Conservation (phyloP, 2,113 vertebrate genomes). For the Heliornis fulica region DNA sequence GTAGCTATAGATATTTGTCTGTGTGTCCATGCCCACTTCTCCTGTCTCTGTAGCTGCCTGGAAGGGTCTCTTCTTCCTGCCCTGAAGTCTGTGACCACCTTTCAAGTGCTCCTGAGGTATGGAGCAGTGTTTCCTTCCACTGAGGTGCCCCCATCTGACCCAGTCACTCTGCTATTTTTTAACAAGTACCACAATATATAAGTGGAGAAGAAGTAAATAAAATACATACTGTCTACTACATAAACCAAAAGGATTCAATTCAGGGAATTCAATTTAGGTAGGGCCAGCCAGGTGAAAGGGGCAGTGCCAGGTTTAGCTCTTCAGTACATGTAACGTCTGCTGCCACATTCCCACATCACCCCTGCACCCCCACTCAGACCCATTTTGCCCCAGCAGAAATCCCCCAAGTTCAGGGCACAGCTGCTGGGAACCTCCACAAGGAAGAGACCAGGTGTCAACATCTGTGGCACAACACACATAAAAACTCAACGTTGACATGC, state of each 20-base stretch:
- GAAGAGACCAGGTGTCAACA: neutral
- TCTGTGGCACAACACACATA: neutral
- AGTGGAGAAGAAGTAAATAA: neutral
- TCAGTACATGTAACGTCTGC: no score
- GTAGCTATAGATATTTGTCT: neutral
- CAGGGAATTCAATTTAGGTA: neutral
- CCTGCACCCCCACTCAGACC: neutral
- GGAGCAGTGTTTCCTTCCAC: neutral
- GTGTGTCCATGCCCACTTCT: neutral
- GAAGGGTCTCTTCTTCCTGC: neutral
- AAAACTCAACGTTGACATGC: neutral
- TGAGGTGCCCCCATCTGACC: rapidly evolving
- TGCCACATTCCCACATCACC: neutral
- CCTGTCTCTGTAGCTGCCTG: neutral
- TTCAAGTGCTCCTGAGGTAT: neutral
- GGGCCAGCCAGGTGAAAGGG: neutral
- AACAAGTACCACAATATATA: neutral
- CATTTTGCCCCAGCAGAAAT: neutral
- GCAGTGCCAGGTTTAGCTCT: neutral
- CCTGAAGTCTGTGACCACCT: neutral
- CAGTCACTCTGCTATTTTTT: neutral
- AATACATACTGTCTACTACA: neutral
- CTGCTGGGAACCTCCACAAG: neutral
- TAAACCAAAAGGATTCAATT: neutral
- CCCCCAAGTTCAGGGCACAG: neutral